phyloP scores from a whole-genome alignment of 1,140 invertebrate species.

The Amyelois transitella region DNA sequence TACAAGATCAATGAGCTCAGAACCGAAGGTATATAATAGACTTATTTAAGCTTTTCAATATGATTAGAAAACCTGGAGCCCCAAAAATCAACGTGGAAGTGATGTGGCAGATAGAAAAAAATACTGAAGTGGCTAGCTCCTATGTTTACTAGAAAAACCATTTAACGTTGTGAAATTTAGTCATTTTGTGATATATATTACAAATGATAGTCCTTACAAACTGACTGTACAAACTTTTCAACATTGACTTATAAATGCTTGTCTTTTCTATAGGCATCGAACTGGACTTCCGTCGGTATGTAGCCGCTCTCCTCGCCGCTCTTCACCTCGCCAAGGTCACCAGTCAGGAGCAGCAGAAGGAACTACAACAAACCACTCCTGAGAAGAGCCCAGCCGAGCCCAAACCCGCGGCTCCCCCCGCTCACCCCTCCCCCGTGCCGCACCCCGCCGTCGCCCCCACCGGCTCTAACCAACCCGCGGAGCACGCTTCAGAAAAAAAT shows the following conservation, averaged over 20 bases:
- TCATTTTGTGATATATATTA: no score
- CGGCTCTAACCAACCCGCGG: conserved; percentile 33
- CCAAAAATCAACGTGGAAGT: no score
- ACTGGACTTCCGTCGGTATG: conserved; percentile 77
- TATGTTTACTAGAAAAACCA: no score
- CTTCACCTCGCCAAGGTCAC: conserved; percentile 79
- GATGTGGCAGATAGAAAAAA: no score
- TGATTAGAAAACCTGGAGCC: no score
- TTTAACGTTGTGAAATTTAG: no score
- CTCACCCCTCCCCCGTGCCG: conserved; percentile 76
- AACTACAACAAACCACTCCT: conserved; percentile 34
- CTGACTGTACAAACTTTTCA: no score
- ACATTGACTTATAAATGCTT: background rate
- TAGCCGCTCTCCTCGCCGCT: conserved; percentile 77
- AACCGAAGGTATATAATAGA: conserved; percentile 31
- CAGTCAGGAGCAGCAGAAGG: conserved; percentile 75
- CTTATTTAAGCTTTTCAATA: conserved; percentile 1
- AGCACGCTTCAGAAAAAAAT: conserved; percentile 37
- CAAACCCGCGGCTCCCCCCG: conserved; percentile 6
- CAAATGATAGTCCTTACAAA: no score
- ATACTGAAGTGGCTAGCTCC: no score
- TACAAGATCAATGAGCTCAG: conserved; percentile 75
- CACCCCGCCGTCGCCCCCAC: conserved; percentile 75
- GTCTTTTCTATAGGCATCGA: conserved; percentile 39
- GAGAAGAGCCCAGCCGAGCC: conserved; percentile 18